Evolutionary conservation across 2,797 vertebrate species (phyloP), one percentile per base, ranked within the genome.

Genomic region (Pyrocephalus nanus): DNA sequence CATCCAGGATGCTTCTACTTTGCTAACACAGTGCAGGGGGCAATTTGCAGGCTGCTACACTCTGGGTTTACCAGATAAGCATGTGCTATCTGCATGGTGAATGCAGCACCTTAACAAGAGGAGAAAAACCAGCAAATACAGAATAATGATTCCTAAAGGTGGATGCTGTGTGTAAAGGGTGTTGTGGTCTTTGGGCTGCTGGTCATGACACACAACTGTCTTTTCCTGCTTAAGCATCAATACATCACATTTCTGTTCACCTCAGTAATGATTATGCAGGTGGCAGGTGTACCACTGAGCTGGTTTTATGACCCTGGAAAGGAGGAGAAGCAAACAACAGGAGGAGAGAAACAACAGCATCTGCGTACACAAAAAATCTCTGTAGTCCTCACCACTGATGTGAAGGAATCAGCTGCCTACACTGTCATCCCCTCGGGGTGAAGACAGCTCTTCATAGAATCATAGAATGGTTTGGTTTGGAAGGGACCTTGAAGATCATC

Each of bases 281-380:
- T 32, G 9, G 3, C 1, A 62, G 55, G 1, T 61, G 11, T 48
- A 0, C 23, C n/a, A 12, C 6, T 72, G 47, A 45, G 25, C 10
- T 80, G 29, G 6, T 61, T 83, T 89, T 57, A 12, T 50, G 51
- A 36, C 8, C 5, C 47, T 83, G 40, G 21, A 38, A 60, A 54
- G 32, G 11, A 48, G 14, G 11, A 50, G 11, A 51, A 78, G 9
- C 18, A 78, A 78, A 21, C n/a, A 38, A 25, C 2, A 62, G 12
- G 18, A 58, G 53, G 12, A 55, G 23, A 64, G 55, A 83, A 83
- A 3, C 12, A 88, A 6, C 6, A 34, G 6, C 17, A 11, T 7
- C n/a, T 72, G 25, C 11, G 30, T 2, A 36, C 3, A 47, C 4
- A 38, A 77, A 89, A 57, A 45, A 14, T 23, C 26, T 9, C 12